Conservation (phyloP, 2,113 vertebrate genomes). For the Leptobrachium ailaonicum region DNA sequence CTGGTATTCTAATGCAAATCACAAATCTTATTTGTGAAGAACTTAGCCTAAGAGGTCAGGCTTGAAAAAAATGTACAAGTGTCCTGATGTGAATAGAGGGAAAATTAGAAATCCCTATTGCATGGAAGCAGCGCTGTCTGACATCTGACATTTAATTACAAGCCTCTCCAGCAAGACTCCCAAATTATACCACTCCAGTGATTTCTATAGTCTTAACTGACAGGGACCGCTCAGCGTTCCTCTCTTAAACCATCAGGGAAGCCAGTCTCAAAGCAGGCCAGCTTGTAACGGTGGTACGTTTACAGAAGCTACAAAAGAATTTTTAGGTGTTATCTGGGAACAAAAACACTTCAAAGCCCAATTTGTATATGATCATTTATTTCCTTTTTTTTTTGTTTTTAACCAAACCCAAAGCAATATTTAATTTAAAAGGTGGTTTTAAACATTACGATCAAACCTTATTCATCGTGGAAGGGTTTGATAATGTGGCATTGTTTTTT, state of each 20-base stretch:
- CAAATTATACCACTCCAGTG: slow-evolving; percentile 49
- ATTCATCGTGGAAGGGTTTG: not conserved
- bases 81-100: slow-evolving; percentile 47
- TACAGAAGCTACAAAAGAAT: slow-evolving; percentile 6
- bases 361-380: slow-evolving; percentile 1
- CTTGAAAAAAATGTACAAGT: slow-evolving; percentile 39
- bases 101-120: slow-evolving; percentile 46
- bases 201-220: slow-evolving; percentile 47
- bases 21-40: slow-evolving; percentile 40
- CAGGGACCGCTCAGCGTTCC: slow-evolving; percentile 32
- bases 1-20: slow-evolving; percentile 46
- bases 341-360: slow-evolving; percentile 12
- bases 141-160: slow-evolving; percentile 51
- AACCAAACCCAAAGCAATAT: slow-evolving; percentile 3
- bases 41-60: slow-evolving; percentile 44
- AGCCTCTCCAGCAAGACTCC: slow-evolving; percentile 48
- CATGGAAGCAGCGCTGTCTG: slow-evolving; percentile 36
- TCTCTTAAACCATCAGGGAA: slow-evolving; percentile 35
- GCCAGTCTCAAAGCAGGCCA: slow-evolving; percentile 22
- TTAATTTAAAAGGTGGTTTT: slow-evolving; percentile 2
- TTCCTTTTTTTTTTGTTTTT: not conserved
- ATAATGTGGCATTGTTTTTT: not conserved
- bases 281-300: slow-evolving; percentile 31
- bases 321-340: slow-evolving; percentile 26
- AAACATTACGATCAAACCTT: slow-evolving; percentile 1